Conservation (phyloP, 1,140 invertebrate genomes). For the Bradynema listronoti region DNA sequence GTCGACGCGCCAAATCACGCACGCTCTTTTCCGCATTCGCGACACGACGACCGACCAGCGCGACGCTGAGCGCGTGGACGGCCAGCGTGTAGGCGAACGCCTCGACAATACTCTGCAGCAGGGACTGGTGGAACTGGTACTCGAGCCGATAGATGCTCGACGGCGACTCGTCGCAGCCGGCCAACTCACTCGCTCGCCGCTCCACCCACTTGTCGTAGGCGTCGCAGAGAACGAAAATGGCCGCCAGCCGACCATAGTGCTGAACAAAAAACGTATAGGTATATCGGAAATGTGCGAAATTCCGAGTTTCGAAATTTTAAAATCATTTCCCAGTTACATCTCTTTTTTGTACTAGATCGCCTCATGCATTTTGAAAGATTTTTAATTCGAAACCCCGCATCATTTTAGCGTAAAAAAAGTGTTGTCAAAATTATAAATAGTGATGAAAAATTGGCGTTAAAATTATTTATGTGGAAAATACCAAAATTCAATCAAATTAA, state of each 20-base stretch:
- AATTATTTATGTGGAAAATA: no score
- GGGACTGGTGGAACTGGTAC: slow-evolving; percentile 51
- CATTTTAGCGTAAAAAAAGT: no score
- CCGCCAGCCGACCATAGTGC: slow-evolving; percentile 37
- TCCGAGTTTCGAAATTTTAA: no score
- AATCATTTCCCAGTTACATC: no score
- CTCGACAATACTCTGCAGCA: slow-evolving; percentile 40
- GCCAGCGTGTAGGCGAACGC: slow-evolving; percentile 25
- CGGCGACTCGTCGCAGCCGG: background rate
- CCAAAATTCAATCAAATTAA: no score
- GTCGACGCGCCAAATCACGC: background rate
- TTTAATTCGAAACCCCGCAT: no score
- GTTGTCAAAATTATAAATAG: no score
- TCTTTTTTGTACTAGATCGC: no score
- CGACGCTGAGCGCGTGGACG: background rate
- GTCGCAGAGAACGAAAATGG: slow-evolving; percentile 49
- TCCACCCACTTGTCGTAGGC: slow-evolving; percentile 55
- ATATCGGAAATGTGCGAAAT: slow-evolving; percentile 1
- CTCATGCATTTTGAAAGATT: no score
- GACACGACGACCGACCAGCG: slow-evolving; percentile 7
- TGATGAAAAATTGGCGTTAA: no score
- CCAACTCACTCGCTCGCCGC: slow-evolving; percentile 1
- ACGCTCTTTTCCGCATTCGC: background rate
- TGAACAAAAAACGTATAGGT: background rate
- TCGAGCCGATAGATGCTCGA: slow-evolving; percentile 47